Evolutionary conservation across 2,797 vertebrate genomes (phyloP).

Genomic region (Pseudotriccus pelzelni): DNA sequence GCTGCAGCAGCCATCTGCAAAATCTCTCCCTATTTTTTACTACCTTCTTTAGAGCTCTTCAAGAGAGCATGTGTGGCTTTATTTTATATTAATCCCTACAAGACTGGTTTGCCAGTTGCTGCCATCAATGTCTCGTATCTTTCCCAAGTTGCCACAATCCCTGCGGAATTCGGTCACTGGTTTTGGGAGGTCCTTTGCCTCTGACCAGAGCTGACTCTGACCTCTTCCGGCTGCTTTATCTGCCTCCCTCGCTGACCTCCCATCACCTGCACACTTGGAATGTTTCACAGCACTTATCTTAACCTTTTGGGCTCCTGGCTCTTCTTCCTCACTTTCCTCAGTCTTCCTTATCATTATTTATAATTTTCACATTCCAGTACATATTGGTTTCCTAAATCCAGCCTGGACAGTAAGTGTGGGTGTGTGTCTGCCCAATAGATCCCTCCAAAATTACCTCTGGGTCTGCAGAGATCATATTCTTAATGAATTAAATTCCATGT

Average conservation of each 20-base stretch:
- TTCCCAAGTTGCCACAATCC: not conserved
- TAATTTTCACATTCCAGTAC: not conserved
- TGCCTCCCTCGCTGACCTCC: constrained; percentile 5
- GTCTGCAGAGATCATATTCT: not conserved
- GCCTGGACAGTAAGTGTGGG: not conserved
- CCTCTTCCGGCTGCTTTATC: not conserved
- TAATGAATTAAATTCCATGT: not conserved
- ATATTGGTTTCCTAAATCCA: not conserved
- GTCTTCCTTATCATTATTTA: constrained; percentile 7
- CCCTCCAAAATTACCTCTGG: not conserved
- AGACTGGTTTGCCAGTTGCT: not conserved
- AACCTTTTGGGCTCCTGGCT: not conserved
- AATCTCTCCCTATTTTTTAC: not conserved
- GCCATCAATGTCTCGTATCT: not conserved
- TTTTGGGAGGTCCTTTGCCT: not conserved
- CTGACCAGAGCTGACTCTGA: not conserved
- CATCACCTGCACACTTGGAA: not conserved
- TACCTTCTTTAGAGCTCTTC: not conserved
- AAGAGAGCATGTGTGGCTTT: not conserved
- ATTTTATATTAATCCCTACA: not conserved
- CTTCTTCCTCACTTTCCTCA: not conserved
- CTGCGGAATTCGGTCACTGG: not conserved
- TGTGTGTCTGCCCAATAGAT: not conserved
- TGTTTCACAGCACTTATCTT: not conserved
- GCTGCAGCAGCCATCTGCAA: not conserved